Evolutionary conservation across 2,888 invertebrate species (phyloP).

Genomic region (Muscina levida): DNA sequence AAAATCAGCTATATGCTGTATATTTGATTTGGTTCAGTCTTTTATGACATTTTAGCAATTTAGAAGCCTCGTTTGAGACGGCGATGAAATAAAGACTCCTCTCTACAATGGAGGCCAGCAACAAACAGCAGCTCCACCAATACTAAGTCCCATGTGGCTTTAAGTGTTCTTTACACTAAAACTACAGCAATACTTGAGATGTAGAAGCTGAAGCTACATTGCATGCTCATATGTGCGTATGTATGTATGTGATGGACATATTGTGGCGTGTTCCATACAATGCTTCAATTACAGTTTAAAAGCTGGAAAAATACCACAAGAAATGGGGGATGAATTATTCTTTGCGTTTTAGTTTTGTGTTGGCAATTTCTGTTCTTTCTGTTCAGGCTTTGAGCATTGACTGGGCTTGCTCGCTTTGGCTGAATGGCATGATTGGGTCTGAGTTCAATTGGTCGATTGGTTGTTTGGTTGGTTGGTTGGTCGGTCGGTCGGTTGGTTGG

Average conservation of each 20-base stretch:
- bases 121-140: not conserved
- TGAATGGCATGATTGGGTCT: constrained; percentile 46
- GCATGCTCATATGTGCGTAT: not conserved
- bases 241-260: constrained; percentile 2
- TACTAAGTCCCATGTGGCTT: constrained; percentile 26
- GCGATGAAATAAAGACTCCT: constrained; percentile 15
- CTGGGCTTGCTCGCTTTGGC: constrained; percentile 39
- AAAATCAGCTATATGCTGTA: not conserved
- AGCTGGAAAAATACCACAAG: constrained; percentile 29
- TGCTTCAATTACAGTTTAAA: constrained; percentile 29
- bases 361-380: not conserved
- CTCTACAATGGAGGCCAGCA: constrained; percentile 2
- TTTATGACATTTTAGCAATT: constrained; percentile 31
- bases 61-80: constrained; percentile 20
- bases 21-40: constrained; percentile 7
- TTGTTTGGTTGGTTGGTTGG: constrained; percentile 12
- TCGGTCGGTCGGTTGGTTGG: constrained; percentile 35
- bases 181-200: no score
- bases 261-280: constrained; percentile 25
- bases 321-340: constrained; percentile 27
- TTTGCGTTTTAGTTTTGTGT: constrained; percentile 14
- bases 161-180: constrained; percentile 17
- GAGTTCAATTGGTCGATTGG: not conserved
- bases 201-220: no score
- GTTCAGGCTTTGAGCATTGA: constrained; percentile 15